These are phyloP conservation scores for Pseudopodoces humilis DNA, from an alignment of 2,113 vertebrate genomes.

Conservation along the genomic window DNA sequence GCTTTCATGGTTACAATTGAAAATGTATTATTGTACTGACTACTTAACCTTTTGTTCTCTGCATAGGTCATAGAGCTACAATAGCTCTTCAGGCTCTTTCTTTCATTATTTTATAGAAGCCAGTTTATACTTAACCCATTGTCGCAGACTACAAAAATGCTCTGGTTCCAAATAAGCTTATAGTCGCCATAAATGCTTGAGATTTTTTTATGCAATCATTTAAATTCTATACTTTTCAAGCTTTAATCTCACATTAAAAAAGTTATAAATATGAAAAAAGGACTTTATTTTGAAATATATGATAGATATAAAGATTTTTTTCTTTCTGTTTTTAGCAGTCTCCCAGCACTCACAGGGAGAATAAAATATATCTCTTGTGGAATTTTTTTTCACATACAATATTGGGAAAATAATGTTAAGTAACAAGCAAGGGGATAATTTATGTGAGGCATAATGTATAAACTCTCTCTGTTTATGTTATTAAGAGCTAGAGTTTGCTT, in stretches of 20 bases:
- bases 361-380: not conserved
- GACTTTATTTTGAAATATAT: not conserved
- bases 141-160: not conserved
- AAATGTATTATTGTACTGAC: not conserved
- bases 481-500: not conserved
- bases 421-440: not conserved
- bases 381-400: not conserved
- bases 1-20: not conserved
- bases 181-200: not conserved
- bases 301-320: not conserved
- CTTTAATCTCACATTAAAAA: not conserved
- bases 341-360: not conserved
- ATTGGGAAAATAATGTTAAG: not conserved
- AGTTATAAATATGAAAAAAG: not conserved
- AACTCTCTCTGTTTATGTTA: not conserved
- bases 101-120: not conserved
- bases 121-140: not conserved
- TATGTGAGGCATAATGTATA: not conserved
- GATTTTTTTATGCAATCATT: not conserved
- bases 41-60: not conserved
- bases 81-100: not conserved
- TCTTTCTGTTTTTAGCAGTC: not conserved
- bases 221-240: not conserved
- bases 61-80: not conserved
- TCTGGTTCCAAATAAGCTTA: not conserved